phyloP scores from a whole-genome alignment of 2,797 vertebrate species.

The Spinibarbus caldwelli region DNA sequence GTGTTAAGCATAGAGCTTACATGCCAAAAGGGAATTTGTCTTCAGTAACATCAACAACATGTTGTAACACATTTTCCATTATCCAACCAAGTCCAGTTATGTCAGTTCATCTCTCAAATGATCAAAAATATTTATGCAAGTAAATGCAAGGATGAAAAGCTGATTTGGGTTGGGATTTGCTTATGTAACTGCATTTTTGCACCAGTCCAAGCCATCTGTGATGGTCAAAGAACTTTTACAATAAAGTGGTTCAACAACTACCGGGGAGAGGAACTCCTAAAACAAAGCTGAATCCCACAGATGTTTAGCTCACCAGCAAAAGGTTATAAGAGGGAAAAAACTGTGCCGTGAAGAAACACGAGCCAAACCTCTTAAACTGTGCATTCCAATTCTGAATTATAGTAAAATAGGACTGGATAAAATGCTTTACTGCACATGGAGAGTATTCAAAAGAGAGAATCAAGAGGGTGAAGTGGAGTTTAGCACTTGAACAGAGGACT shows the following conservation, averaged over 20 bases:
- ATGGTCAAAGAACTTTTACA: constrained; percentile 6
- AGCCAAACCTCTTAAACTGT: constrained; percentile 23
- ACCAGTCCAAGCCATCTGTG: constrained; percentile 35
- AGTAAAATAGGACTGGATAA: neutral
- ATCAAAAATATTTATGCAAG: constrained; percentile 21
- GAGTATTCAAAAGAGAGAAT: neutral
- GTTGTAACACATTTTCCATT: constrained; percentile 29
- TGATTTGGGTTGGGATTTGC: constrained; percentile 19
- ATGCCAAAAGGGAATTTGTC: constrained; percentile 19
- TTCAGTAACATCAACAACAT: constrained; percentile 40
- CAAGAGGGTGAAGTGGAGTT: neutral
- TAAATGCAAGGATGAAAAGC: constrained; percentile 30
- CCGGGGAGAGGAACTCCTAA: neutral
- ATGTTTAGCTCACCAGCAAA: constrained; percentile 20
- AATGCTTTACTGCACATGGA: constrained; percentile 9
- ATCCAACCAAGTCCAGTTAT: constrained; percentile 31
- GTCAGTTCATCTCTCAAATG: constrained; percentile 29
- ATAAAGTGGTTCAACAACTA: constrained; percentile 8
- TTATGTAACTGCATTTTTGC: constrained; percentile 32
- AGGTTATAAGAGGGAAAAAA: constrained; percentile 3
- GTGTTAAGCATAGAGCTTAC: constrained; percentile 6
- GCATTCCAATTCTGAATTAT: constrained; percentile 16
- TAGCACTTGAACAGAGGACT: neutral
- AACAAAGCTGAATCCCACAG: constrained; percentile 28
- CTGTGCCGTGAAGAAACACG: constrained; percentile 2